Percentiles rank a stretch among this genome's conserved stretches.
Conservation (phyloP, 2,888 invertebrate species). For the Cremastinae sp. region DNA sequence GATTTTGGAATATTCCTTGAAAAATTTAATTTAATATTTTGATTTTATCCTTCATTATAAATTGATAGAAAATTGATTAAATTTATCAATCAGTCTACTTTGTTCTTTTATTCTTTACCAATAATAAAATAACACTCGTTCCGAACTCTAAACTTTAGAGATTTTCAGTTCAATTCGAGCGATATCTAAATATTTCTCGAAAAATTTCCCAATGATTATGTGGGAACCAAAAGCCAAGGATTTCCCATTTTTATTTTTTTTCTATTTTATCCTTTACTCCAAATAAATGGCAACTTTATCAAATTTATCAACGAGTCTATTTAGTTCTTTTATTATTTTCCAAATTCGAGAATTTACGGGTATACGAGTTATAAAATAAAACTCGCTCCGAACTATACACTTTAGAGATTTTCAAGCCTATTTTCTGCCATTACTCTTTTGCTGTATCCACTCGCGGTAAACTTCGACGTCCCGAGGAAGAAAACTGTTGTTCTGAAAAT, state of each 20-base stretch:
- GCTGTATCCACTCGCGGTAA: not conserved
- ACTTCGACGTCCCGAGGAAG: constrained; percentile 17
- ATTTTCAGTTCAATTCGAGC: too few species aligned
- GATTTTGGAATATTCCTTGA: too few species aligned
- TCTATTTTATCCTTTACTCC: too few species aligned
- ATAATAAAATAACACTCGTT: too few species aligned
- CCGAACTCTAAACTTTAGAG: too few species aligned
- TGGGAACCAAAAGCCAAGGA: constrained; percentile 30
- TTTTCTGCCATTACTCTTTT: constrained; percentile 44
- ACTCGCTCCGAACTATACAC: constrained; percentile 27
- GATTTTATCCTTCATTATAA: too few species aligned
- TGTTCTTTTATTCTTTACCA: too few species aligned
- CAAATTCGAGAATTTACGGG: not conserved
- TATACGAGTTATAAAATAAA: constrained; percentile 25
- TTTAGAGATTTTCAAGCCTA: constrained; percentile 36
- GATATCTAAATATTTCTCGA: constrained; percentile 36
- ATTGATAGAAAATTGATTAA: too few species aligned
- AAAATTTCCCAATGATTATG: constrained; percentile 25
- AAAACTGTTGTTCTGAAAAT: constrained; percentile 35
- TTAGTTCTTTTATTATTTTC: not conserved
- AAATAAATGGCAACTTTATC: too few species aligned
- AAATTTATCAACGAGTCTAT: too few species aligned
- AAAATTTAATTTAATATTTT: too few species aligned
- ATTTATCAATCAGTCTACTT: too few species aligned
- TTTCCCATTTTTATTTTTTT: not conserved